phyloP scores from a whole-genome alignment of 2,113 vertebrate species.

The Litocranius walleri region DNA sequence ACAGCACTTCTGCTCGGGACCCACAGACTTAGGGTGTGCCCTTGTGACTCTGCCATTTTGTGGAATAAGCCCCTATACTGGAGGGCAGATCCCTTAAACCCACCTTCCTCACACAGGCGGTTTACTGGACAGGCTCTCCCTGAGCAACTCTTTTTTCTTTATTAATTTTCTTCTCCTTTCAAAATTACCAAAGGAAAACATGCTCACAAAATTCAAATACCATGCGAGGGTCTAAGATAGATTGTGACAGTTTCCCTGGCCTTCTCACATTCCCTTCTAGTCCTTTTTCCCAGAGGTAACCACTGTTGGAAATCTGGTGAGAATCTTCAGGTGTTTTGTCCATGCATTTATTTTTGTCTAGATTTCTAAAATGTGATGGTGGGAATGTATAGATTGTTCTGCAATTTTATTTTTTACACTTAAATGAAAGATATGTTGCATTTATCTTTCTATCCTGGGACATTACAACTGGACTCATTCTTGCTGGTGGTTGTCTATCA shows the following conservation, averaged over 20 bases:
- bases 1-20: background rate
- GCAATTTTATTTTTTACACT: background rate
- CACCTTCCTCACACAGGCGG: background rate
- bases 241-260: too few species aligned
- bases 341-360: background rate
- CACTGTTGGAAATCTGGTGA: background rate
- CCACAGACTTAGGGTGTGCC: background rate
- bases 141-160: background rate
- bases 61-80: background rate
- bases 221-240: background rate
- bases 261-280: too few species aligned
- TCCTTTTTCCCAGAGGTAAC: background rate
- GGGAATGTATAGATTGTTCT: background rate
- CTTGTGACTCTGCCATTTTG: background rate
- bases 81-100: background rate
- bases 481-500: background rate
- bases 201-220: background rate
- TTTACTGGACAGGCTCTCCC: background rate
- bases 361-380: background rate
- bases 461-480: background rate
- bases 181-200: background rate
- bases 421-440: background rate
- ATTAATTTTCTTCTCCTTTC: background rate
- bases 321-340: background rate
- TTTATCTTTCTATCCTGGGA: background rate